Percentiles rank a stretch among this genome's conserved stretches.
Conservation (phyloP, 2,113 vertebrate species). For the Chloropsis hardwickii region DNA sequence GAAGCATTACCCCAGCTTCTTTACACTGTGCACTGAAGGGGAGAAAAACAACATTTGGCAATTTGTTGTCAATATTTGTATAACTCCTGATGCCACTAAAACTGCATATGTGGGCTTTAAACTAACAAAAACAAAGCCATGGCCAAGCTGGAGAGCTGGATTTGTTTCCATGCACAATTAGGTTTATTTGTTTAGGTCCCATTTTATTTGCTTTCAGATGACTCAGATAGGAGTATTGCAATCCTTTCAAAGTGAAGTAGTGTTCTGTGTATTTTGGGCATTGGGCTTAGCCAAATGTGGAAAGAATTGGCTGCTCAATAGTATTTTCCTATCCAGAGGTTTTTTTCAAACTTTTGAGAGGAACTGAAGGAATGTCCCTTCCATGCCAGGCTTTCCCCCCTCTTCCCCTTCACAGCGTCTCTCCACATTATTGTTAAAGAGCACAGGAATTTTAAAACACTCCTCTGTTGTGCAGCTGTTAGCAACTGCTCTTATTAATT, state of each 20-base stretch:
- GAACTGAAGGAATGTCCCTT: constrained; percentile 69
- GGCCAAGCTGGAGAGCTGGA: constrained; percentile 74
- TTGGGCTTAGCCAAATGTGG: constrained; percentile 63
- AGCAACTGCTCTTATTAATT: constrained; percentile 53
- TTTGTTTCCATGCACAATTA: constrained; percentile 72
- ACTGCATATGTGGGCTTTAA: constrained; percentile 70
- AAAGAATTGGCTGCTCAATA: constrained; percentile 71
- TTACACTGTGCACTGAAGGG: not conserved
- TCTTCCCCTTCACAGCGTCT: constrained; percentile 36
- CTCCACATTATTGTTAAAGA: constrained; percentile 44
- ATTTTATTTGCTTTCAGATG: constrained; percentile 81
- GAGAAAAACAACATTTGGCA: constrained; percentile 62
- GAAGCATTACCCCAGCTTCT: constrained; percentile 53
- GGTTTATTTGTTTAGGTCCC: constrained; percentile 81
- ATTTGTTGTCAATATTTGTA: constrained; percentile 75
- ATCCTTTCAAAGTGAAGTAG: constrained; percentile 74
- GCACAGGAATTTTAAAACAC: constrained; percentile 47
- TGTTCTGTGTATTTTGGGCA: constrained; percentile 74
- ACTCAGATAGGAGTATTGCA: constrained; percentile 77
- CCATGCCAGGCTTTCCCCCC: constrained; percentile 34
- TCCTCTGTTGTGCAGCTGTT: constrained; percentile 37
- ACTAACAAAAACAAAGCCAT: constrained; percentile 71
- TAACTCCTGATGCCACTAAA: constrained; percentile 70
- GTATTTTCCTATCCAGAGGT: constrained; percentile 74
- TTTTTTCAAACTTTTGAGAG: constrained; percentile 72